These are phyloP conservation scores for Delia radicum DNA, from an alignment of 1,140 invertebrate genomes.

Conservation along the genomic window DNA sequence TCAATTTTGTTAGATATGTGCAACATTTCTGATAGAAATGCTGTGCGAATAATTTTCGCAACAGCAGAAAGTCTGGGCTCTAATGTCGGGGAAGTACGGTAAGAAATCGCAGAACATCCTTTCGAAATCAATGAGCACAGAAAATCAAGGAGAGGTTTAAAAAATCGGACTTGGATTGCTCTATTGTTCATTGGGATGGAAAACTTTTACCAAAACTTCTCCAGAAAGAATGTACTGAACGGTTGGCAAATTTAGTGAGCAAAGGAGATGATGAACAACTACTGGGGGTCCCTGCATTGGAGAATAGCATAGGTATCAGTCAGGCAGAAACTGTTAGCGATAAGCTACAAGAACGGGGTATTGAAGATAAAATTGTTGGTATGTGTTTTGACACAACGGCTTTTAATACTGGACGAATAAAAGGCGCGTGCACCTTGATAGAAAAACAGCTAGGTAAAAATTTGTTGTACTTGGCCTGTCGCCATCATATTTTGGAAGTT, in stretches of 20 bases:
- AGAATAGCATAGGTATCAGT: too few species aligned
- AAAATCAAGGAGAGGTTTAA: neutral
- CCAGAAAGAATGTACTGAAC: neutral
- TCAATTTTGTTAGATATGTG: too few species aligned
- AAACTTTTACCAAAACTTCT: neutral
- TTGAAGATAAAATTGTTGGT: too few species aligned
- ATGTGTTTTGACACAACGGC: too few species aligned
- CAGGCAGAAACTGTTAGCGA: too few species aligned
- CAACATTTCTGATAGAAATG: too few species aligned
- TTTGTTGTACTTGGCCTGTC: conserved; percentile 19
- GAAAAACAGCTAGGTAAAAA: conserved; percentile 17
- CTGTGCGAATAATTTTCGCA: neutral
- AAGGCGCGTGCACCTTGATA: neutral
- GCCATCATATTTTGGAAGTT: neutral
- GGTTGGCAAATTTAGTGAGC: too few species aligned
- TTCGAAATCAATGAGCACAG: neutral
- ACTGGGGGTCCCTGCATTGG: too few species aligned
- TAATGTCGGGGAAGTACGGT: neutral
- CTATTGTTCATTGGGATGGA: neutral
- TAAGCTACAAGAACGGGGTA: too few species aligned
- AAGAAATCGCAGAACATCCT: neutral
- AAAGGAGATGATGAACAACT: too few species aligned
- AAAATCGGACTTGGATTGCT: neutral
- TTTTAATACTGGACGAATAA: too few species aligned
- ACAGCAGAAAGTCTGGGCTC: neutral